Evolutionary conservation across 2,888 invertebrate genomes (phyloP), one percentile per base, ranked within the genome.

Genomic region (Ectemnius lituratus): DNA sequence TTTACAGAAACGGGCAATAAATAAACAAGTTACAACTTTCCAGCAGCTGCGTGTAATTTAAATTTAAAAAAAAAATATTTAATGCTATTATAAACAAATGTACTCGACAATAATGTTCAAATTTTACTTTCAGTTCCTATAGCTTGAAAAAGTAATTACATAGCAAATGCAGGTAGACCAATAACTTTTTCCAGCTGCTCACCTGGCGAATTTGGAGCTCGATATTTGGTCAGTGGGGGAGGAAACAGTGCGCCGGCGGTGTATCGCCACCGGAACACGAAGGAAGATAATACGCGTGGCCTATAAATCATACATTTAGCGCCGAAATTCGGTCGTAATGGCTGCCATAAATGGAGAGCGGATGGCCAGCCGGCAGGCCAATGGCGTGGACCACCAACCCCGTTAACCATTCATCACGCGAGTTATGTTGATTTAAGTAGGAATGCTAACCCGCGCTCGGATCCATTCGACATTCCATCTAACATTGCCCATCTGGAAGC

Each of bases 381-480:
- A 8, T 8, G 37, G 37, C 37, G 6, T 8, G 37, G 6, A 8
- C 37, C 37, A 37, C 8, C 37, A 37, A 37, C 37, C 37, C 37
- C 75, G 84, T 84, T 83, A 84, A 82, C 84, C 83, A 83, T 84
- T 84, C 84, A 83, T 83, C 83, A 82, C 82, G 75, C 82, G 82
- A 80, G 85, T 86, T 86, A 86, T 85, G 85, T 85, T 86, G 86
- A 86, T 86, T 86, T 86, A 85, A 86, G 86, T 86, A 86, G 84
- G 82, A 81, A 84, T 79, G 79, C 82, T 79, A 76, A 76, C 52
- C 71, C 77, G 78, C 72, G 61, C 52, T 64, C 75, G 73, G 75
- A 78, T 83, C 75, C 84, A 82, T 84, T 79, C 82, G 74, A 73
- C 84, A 83, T 83, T 82, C 83, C 84, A 68, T 77, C 73, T 76